Conservation (phyloP, 30 jellyfish, hydroid and myxozoan genomes). For the Cassiopea xamachana region DNA sequence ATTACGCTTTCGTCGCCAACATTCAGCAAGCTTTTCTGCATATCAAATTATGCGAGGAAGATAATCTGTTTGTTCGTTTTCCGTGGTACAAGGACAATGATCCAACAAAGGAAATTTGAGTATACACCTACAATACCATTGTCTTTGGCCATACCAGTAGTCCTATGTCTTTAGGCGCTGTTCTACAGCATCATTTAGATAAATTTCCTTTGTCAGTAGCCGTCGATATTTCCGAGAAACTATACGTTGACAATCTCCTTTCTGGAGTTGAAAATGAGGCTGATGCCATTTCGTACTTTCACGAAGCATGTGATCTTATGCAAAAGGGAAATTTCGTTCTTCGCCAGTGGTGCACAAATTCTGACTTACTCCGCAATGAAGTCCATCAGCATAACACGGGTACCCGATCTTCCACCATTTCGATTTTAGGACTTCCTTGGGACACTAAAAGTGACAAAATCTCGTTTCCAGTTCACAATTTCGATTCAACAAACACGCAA, state of each 20-base stretch:
- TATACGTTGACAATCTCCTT: slow-evolving; percentile 42
- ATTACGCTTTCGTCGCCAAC: slow-evolving; percentile 57
- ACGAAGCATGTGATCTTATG: slow-evolving; percentile 37
- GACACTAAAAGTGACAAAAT: not conserved
- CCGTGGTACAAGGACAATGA: slow-evolving; percentile 57
- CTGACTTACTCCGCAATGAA: not conserved
- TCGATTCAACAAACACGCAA: slow-evolving; percentile 3
- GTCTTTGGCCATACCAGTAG: slow-evolving; percentile 63
- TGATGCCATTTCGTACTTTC: slow-evolving; percentile 9
- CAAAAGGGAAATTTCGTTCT: slow-evolving; percentile 1
- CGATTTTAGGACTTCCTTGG: slow-evolving; percentile 18
- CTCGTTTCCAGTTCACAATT: slow-evolving; percentile 10
- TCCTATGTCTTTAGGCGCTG: slow-evolving; percentile 64
- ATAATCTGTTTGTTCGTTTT: slow-evolving; percentile 35
- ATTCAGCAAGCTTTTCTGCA: slow-evolving; percentile 33
- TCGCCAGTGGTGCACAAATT: slow-evolving; percentile 30
- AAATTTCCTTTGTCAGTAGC: slow-evolving; percentile 16
- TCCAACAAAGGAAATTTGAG: slow-evolving; percentile 38
- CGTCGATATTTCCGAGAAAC: slow-evolving; percentile 40
- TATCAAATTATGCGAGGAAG: slow-evolving; percentile 34
- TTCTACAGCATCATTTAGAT: slow-evolving; percentile 27
- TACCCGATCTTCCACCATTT: not conserved
- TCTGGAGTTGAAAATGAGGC: slow-evolving; percentile 45
- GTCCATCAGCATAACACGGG: not conserved
- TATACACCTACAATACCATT: slow-evolving; percentile 43